Evolutionary conservation across 1,140 invertebrate genomes (phyloP).

Genomic region (Drosophila littoralis): DNA sequence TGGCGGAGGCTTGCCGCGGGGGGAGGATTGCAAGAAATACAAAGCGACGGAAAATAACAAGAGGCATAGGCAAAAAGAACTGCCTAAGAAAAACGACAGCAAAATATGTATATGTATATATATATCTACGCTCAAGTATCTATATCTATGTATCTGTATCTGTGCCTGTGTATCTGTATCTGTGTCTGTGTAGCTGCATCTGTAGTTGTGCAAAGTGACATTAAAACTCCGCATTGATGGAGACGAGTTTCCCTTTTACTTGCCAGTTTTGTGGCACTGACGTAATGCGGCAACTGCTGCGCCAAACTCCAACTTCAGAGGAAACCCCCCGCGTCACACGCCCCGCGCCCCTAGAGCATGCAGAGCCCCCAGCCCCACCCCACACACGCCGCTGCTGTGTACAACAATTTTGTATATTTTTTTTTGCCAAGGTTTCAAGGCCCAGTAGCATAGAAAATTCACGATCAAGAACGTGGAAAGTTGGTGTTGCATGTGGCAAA

Average conservation of each 20-base stretch:
- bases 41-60: constrained; percentile 65
- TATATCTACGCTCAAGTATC: constrained; percentile 12
- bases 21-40: not conserved
- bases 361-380: not conserved
- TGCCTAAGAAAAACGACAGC: constrained; percentile 57
- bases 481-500: constrained; percentile 38
- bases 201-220: constrained; percentile 38
- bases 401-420: constrained; percentile 23
- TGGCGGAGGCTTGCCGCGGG: not conserved
- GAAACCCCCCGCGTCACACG: not conserved
- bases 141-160: constrained; percentile 19
- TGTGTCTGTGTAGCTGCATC: not conserved
- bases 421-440: constrained; percentile 80
- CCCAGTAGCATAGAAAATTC: constrained; percentile 84
- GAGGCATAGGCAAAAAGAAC: constrained; percentile 45
- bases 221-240: constrained; percentile 43
- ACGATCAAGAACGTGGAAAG: constrained; percentile 84
- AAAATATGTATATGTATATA: constrained; percentile 16
- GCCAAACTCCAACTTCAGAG: constrained; percentile 43
- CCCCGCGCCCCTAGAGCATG: not conserved
- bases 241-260: constrained; percentile 74
- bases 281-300: constrained; percentile 77
- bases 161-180: constrained; percentile 17
- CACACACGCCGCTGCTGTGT: not conserved
- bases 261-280: constrained; percentile 62